A percentile compares a stretch with the other conserved stretches of the same genome.
phyloP scores from a whole-genome alignment of 1,140 invertebrate species.

The Drosophila tropicalis region DNA sequence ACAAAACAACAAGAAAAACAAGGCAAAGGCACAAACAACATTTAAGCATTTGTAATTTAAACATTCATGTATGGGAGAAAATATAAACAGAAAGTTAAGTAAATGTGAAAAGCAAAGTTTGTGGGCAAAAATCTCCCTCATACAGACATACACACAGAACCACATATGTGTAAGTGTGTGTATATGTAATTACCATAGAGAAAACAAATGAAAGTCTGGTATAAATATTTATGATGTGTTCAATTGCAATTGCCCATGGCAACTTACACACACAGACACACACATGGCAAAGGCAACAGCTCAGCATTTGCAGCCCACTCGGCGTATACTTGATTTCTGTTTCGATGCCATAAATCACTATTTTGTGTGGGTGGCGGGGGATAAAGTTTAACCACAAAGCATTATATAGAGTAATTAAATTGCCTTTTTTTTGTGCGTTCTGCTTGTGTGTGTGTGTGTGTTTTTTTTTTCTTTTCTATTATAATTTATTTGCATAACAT shows the following conservation, averaged over 20 bases:
- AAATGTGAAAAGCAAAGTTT: conserved; percentile 65
- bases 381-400: neutral
- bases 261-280: neutral
- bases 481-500: conserved; percentile 58
- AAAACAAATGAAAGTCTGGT: conserved; percentile 50
- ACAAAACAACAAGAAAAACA: conserved; percentile 1
- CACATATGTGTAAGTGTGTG: conserved; percentile 11
- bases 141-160: neutral
- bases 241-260: conserved; percentile 60
- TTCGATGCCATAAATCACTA: conserved; percentile 55
- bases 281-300: neutral
- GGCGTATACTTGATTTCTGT: conserved; percentile 70
- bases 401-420: conserved; percentile 14
- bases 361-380: neutral
- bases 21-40: conserved; percentile 2
- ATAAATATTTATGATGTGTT: conserved; percentile 78
- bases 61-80: conserved; percentile 61
- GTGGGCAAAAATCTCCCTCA: conserved; percentile 34
- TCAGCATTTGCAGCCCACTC: conserved; percentile 6
- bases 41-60: conserved; percentile 63
- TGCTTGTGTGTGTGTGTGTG: neutral
- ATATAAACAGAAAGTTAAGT: conserved; percentile 59
- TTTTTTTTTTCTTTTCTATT: conserved; percentile 21
- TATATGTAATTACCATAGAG: conserved; percentile 56
- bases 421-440: neutral